These are phyloP conservation scores for Drosophila carrolli DNA, from an alignment of 1,140 invertebrate genomes.

Conservation along the genomic window DNA sequence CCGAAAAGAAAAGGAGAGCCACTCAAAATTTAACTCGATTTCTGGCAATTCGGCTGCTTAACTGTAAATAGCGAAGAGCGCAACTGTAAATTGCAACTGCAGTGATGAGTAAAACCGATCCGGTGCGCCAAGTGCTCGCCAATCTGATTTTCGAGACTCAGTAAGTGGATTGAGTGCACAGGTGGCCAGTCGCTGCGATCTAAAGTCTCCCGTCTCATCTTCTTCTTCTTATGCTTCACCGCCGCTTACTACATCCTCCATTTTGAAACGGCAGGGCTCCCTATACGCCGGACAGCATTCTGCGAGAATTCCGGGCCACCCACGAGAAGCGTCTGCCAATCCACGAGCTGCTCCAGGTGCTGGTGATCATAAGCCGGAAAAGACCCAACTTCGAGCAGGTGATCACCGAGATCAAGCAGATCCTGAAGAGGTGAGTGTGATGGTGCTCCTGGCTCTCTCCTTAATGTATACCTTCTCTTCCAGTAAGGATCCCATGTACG, in stretches of 20 bases:
- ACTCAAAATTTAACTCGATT: constrained; percentile 11
- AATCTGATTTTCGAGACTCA: constrained; percentile 55
- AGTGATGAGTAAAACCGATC: constrained; percentile 43
- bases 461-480: too few species aligned
- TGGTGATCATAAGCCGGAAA: constrained; percentile 62
- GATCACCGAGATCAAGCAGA: constrained; percentile 44
- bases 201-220: background rate
- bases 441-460: too few species aligned
- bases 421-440: constrained; percentile 50
- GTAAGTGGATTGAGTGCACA: constrained; percentile 48
- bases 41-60: background rate
- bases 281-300: constrained; percentile 59
- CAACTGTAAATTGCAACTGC: constrained; percentile 12
- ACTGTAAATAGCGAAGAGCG: constrained; percentile 9
- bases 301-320: constrained; percentile 68
- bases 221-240: background rate
- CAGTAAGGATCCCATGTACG: constrained; percentile 77
- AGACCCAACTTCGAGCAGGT: constrained; percentile 59
- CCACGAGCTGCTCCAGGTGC: constrained; percentile 52
- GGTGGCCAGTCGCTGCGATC: background rate
- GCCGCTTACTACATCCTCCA: background rate
- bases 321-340: constrained; percentile 49
- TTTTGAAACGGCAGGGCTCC: constrained; percentile 36
- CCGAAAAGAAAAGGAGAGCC: background rate
- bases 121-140: constrained; percentile 53